Evolutionary conservation across 2,888 invertebrate genomes (phyloP).

Genomic region (Cantharis nigra): DNA sequence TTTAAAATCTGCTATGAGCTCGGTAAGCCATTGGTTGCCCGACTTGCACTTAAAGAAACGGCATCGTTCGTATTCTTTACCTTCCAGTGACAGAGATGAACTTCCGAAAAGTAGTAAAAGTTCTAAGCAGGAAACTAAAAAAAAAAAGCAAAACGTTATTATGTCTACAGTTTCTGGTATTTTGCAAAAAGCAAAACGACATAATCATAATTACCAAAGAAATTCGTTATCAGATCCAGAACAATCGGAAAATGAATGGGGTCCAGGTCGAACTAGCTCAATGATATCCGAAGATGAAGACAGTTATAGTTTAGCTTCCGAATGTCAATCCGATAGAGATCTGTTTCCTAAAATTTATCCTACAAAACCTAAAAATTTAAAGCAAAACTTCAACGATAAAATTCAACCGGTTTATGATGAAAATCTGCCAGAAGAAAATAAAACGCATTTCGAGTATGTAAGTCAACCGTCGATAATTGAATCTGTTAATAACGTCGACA

Average conservation of each 20-base stretch:
- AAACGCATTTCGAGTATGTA: slow-evolving; percentile 43
- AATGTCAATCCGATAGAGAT: slow-evolving; percentile 62
- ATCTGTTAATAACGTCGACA: slow-evolving; percentile 44
- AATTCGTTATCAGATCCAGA: slow-evolving; percentile 78
- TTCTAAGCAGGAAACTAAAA: slow-evolving; percentile 51
- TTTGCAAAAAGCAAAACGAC: slow-evolving; percentile 81
- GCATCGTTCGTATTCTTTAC: slow-evolving; percentile 81
- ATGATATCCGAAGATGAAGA: slow-evolving; percentile 75
- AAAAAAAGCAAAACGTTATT: slow-evolving; percentile 80
- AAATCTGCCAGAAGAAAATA: slow-evolving; percentile 24
- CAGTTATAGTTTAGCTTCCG: slow-evolving; percentile 66
- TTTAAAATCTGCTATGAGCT: slow-evolving; percentile 79
- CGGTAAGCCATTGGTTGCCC: slow-evolving; percentile 80
- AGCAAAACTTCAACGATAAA: slow-evolving; percentile 21
- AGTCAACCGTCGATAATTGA: slow-evolving; percentile 57
- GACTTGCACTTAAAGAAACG: slow-evolving; percentile 78
- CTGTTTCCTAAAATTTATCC: slow-evolving; percentile 19
- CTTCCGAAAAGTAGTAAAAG: slow-evolving; percentile 60
- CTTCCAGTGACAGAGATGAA: slow-evolving; percentile 67
- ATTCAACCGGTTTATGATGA: slow-evolving; percentile 9
- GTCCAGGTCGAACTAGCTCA: slow-evolving; percentile 66
- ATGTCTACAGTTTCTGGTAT: slow-evolving; percentile 85
- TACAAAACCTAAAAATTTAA: slow-evolving; percentile 22
- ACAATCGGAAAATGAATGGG: slow-evolving; percentile 75
- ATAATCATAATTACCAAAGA: slow-evolving; percentile 62